phyloP scores from a whole-genome alignment of 2,797 vertebrate genomes.

The Platyrinchus mystaceus region DNA sequence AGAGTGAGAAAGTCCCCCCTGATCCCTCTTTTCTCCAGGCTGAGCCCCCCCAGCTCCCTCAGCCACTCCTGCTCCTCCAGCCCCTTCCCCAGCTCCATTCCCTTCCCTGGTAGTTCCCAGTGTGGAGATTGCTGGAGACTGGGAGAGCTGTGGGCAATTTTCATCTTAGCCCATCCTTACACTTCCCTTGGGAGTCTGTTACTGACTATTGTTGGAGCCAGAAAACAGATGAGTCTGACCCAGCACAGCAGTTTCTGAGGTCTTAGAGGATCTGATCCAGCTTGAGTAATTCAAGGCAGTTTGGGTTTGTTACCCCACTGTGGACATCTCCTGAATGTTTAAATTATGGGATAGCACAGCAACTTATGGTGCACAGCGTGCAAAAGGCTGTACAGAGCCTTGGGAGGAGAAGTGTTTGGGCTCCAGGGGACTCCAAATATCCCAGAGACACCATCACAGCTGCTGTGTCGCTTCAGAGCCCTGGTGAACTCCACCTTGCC shows the following conservation, averaged over 20 bases:
- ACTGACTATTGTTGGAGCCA: fast-evolving
- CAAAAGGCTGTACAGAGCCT: background rate
- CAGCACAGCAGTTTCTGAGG: background rate
- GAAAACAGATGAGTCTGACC: background rate
- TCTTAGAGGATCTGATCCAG: background rate
- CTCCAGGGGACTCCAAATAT: background rate
- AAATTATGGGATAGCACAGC: background rate
- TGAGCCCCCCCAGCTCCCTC: background rate
- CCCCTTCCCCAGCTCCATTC: background rate
- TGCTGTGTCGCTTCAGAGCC: background rate
- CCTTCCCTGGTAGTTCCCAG: background rate
- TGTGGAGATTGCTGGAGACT: background rate
- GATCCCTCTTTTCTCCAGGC: background rate
- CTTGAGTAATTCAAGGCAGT: background rate
- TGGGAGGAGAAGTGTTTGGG: background rate
- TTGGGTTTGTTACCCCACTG: background rate
- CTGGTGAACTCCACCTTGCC: background rate
- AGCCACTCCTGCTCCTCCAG: background rate
- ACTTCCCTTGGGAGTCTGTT: background rate
- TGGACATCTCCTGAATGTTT: background rate
- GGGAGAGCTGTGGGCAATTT: background rate
- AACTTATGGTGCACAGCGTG: fast-evolving
- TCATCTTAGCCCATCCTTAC: background rate
- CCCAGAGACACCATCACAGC: background rate
- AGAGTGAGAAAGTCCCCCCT: background rate